Evolutionary conservation across 2,113 vertebrate genomes (phyloP).

Genomic region (Salminus brasiliensis): DNA sequence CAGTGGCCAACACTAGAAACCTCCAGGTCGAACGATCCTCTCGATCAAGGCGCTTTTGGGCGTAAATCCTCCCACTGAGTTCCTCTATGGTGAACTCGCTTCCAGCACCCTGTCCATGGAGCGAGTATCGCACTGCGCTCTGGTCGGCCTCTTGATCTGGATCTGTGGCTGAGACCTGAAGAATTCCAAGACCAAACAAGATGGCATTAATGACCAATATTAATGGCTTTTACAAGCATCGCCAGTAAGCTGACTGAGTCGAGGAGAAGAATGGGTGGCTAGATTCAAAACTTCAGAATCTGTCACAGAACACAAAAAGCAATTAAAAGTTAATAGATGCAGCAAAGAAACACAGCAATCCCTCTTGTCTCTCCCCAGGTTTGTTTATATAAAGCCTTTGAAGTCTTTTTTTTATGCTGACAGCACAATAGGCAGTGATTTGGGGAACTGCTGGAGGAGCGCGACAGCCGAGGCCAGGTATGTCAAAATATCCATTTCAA

Average conservation of each 20-base stretch:
- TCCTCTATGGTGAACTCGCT: conserved; percentile 84
- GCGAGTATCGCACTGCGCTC: conserved; percentile 80
- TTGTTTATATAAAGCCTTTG: conserved; percentile 73
- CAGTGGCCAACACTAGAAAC: conserved; percentile 86
- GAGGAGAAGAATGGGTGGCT: conserved; percentile 24
- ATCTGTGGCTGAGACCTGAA: conserved; percentile 85
- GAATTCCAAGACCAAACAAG: not conserved
- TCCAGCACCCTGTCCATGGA: conserved; percentile 84
- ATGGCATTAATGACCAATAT: conserved; percentile 1
- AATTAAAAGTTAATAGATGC: conserved; percentile 74
- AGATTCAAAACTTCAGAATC: conserved; percentile 62
- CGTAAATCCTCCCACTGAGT: conserved; percentile 77
- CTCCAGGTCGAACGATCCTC: conserved; percentile 81
- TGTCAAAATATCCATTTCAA: conserved; percentile 65
- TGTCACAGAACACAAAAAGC: conserved; percentile 62
- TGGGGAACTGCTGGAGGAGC: conserved; percentile 57
- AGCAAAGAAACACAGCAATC: conserved; percentile 55
- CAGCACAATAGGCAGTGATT: conserved; percentile 60
- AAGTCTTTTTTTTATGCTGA: conserved; percentile 62
- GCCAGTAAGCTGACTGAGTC: not conserved
- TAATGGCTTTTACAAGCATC: not conserved
- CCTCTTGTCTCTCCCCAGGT: conserved; percentile 55
- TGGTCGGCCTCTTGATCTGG: conserved; percentile 85
- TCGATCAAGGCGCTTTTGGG: conserved; percentile 78
- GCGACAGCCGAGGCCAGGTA: conserved; percentile 55